A percentile compares a stretch with the other conserved stretches of the same genome.
phyloP scores from a whole-genome alignment of 1,140 invertebrate species.

The Bombus waltoni region DNA sequence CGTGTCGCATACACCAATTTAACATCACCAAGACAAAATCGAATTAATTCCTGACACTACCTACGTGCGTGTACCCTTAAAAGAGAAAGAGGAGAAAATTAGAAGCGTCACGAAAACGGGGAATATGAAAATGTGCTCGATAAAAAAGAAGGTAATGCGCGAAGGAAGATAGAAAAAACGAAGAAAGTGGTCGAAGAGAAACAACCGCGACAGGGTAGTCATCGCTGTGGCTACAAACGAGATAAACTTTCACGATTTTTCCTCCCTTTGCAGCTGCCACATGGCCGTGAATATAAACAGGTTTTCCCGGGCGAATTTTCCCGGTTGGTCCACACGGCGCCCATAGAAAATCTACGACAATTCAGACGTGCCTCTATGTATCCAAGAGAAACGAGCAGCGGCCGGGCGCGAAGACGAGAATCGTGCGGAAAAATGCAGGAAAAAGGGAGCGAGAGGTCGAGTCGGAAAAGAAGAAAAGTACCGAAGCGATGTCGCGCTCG shows the following conservation, averaged over 20 bases:
- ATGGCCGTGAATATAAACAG: constrained; percentile 69
- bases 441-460: background rate
- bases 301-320: constrained; percentile 63
- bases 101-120: no score
- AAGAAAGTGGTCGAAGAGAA: constrained; percentile 11
- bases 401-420: background rate
- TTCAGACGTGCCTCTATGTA: constrained; percentile 61
- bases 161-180: no score
- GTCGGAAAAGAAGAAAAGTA: constrained; percentile 27
- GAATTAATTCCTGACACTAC: no score
- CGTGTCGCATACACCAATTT: no score
- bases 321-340: constrained; percentile 16
- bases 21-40: no score
- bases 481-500: constrained; percentile 42
- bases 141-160: no score
- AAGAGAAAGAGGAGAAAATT: background rate
- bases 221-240: constrained; percentile 54
- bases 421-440: constrained; percentile 3
- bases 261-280: constrained; percentile 48
- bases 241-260: constrained; percentile 74
- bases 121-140: no score
- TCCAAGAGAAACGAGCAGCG: constrained; percentile 49
- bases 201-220: constrained; percentile 17
- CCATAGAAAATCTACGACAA: constrained; percentile 75
- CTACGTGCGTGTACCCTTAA: no score